Evolutionary conservation across 2,113 vertebrate genomes (phyloP).

Genomic region (Saccopteryx leptura): DNA sequence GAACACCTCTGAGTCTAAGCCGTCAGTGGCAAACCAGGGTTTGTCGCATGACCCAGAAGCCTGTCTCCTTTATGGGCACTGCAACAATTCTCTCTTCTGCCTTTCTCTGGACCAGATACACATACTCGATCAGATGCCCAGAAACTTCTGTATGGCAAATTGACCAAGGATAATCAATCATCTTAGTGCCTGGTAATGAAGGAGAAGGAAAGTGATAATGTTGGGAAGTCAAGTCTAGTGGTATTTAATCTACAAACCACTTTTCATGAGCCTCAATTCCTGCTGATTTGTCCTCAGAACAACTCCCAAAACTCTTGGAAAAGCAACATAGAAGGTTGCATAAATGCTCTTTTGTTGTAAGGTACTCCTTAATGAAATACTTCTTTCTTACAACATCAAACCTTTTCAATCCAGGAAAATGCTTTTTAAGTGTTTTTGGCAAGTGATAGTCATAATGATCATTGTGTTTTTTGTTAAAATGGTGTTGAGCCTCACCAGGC

Average conservation of each 20-base stretch:
- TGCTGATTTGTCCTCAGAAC: slow-evolving; percentile 75
- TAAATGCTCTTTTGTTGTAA: slow-evolving; percentile 49
- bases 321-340: neutral
- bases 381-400: slow-evolving; percentile 61
- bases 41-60: neutral
- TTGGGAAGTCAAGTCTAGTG: neutral
- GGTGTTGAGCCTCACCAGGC: neutral
- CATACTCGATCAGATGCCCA: neutral
- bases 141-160: neutral
- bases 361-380: slow-evolving; percentile 38
- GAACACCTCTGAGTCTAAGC: neutral
- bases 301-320: slow-evolving; percentile 65
- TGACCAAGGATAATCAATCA: neutral
- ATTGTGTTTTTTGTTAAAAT: slow-evolving; percentile 46
- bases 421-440: slow-evolving; percentile 51
- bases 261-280: slow-evolving; percentile 67
- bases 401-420: slow-evolving; percentile 35
- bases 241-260: neutral
- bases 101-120: neutral
- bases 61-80: neutral
- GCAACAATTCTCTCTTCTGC: neutral
- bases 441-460: slow-evolving; percentile 55
- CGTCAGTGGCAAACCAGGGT: neutral
- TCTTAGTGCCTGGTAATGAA: neutral
- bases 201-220: neutral